Percentiles rank a stretch among this genome's conserved stretches.
Evolutionary conservation across 2,797 vertebrate genomes (phyloP).

Genomic region (Pseudomugil tenellus): DNA sequence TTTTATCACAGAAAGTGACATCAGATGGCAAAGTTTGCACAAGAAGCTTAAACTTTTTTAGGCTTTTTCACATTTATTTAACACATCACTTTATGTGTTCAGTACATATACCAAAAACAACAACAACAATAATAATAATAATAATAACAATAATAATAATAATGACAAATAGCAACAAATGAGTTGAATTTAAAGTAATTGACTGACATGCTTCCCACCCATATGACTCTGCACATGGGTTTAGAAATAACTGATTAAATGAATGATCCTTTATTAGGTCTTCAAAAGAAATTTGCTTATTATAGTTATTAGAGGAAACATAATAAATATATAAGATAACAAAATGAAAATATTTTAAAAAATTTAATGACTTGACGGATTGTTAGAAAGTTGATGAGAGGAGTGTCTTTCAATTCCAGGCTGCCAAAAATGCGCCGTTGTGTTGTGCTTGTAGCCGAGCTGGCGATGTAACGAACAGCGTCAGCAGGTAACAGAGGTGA

Average conservation of each 20-base stretch:
- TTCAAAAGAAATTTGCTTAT: neutral
- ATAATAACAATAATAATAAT: too few species aligned
- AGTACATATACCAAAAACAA: too few species aligned
- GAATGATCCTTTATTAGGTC: neutral
- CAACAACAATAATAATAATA: too few species aligned
- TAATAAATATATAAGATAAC: neutral
- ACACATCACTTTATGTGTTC: too few species aligned
- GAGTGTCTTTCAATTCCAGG: neutral
- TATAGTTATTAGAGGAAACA: neutral
- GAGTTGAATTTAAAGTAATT: neutral
- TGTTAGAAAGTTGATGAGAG: neutral
- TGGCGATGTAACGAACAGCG: neutral
- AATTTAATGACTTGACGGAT: neutral
- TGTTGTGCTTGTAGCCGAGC: neutral
- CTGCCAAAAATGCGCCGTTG: neutral
- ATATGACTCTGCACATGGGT: neutral
- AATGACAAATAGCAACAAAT: neutral
- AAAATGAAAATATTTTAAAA: neutral
- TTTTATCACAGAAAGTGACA: neutral
- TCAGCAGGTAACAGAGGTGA: neutral
- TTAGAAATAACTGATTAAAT: neutral
- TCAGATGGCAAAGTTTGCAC: neutral
- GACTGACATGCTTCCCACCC: neutral
- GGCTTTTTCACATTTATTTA: neutral
- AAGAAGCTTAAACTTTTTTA: neutral